phyloP scores from a whole-genome alignment of 1,140 invertebrate genomes.

The Drosophila mojavensis region DNA sequence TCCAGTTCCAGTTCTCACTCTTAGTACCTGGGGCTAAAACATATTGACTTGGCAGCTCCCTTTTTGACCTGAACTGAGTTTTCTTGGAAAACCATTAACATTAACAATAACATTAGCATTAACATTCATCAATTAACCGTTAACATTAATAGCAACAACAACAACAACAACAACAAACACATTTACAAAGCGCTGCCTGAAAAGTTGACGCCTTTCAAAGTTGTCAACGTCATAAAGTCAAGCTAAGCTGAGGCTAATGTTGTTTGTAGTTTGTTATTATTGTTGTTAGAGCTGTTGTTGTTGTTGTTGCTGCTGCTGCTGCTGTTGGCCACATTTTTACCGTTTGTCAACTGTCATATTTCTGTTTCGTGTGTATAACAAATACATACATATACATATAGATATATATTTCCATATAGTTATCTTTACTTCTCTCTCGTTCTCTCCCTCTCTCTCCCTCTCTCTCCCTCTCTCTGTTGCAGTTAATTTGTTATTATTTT shows the following conservation, averaged over 20 bases:
- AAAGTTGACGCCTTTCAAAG: conserved; percentile 53
- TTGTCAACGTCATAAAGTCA: conserved; percentile 67
- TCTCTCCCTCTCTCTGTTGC: neutral
- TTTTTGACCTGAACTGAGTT: neutral
- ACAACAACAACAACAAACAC: conserved; percentile 29
- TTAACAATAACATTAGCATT: conserved; percentile 47
- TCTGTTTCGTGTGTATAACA: conserved; percentile 25
- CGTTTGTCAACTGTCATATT: conserved; percentile 71
- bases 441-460: too few relatives aligned
- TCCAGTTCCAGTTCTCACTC: too few relatives aligned
- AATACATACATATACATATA: neutral
- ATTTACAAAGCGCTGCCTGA: conserved; percentile 34
- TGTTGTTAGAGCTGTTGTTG: conserved; percentile 12
- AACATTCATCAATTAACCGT: conserved; percentile 15
- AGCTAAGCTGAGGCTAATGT: conserved; percentile 44
- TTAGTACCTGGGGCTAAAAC: too few relatives aligned
- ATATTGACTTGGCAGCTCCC: conserved; percentile 8
- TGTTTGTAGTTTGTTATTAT: conserved; percentile 24
- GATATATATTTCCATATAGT: too few relatives aligned
- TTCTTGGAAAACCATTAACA: conserved; percentile 17
- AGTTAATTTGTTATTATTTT: conserved; percentile 76
- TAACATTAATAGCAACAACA: conserved; percentile 31
- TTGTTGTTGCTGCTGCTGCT: conserved; percentile 18
- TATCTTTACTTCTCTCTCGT: too few relatives aligned
- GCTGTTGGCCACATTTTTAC: conserved; percentile 57